Percentiles rank a stretch among this genome's conserved stretches.
These are phyloP conservation scores for Oceanodroma tethys DNA, from an alignment of 2,113 vertebrate species.

Conservation along the genomic window DNA sequence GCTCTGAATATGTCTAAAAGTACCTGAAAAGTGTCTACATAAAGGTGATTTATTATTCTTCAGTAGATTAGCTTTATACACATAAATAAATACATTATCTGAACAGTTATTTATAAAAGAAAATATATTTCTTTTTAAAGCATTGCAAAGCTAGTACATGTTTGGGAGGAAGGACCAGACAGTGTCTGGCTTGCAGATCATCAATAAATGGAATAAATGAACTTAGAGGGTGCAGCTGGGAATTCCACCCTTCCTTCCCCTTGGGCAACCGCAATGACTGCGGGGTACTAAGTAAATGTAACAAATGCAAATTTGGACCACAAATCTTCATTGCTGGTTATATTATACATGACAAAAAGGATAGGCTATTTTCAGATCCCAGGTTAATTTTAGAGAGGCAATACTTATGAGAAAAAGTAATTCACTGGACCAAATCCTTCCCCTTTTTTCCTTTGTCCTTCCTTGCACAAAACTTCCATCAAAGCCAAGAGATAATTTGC, in stretches of 20 bases:
- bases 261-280: neutral
- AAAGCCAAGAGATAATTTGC: neutral
- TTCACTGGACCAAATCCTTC: neutral
- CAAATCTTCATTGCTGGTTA: constrained; percentile 10
- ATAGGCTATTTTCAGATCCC: neutral
- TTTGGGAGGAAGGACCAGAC: neutral
- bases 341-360: neutral
- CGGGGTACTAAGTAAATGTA: neutral
- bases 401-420: neutral
- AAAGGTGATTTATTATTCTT: neutral
- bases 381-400: neutral
- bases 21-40: neutral
- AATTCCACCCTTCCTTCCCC: neutral
- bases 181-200: neutral
- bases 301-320: neutral
- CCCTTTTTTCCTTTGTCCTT: neutral
- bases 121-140: neutral
- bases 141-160: neutral
- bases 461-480: neutral
- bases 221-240: neutral
- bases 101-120: neutral
- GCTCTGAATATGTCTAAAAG: neutral
- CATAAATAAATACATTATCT: neutral
- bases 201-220: neutral
- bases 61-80: neutral